phyloP scores from a whole-genome alignment of 2,113 vertebrate species.

The Halichoerus grypus region DNA sequence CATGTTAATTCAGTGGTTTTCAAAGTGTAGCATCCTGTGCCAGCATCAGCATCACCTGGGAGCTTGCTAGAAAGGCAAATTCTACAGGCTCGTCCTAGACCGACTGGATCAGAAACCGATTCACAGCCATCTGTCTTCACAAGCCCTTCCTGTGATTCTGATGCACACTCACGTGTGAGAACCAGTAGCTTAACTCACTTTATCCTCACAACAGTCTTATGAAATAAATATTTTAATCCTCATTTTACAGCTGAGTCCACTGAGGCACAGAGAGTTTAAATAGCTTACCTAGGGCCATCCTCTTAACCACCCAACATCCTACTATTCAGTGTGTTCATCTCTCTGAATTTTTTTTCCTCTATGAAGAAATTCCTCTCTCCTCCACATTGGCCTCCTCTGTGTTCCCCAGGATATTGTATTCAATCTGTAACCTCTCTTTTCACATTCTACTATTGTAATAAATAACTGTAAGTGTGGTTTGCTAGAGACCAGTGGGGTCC shows the following conservation, averaged over 20 bases:
- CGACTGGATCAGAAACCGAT: neutral
- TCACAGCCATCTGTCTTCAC: neutral
- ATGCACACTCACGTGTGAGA: neutral
- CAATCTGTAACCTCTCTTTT: neutral
- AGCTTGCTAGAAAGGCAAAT: neutral
- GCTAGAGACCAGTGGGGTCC: neutral
- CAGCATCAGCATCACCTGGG: neutral
- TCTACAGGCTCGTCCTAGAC: neutral
- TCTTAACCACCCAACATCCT: neutral
- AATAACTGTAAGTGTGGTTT: neutral
- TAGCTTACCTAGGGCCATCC: neutral
- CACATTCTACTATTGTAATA: neutral
- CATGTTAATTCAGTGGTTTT: neutral
- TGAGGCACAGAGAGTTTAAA: neutral
- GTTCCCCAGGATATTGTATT: too few species aligned
- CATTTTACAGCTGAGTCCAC: neutral
- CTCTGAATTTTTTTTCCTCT: neutral
- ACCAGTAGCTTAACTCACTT: neutral
- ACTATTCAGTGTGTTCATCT: neutral
- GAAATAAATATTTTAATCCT: neutral
- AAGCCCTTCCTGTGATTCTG: neutral
- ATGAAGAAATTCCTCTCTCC: neutral
- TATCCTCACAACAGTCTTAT: neutral
- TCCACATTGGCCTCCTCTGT: neutral
- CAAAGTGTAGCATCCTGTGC: neutral